Percentiles rank a stretch among this genome's conserved stretches.
Conservation (phyloP, 2,113 vertebrate species). For the Chaetorhynchus papuensis region DNA sequence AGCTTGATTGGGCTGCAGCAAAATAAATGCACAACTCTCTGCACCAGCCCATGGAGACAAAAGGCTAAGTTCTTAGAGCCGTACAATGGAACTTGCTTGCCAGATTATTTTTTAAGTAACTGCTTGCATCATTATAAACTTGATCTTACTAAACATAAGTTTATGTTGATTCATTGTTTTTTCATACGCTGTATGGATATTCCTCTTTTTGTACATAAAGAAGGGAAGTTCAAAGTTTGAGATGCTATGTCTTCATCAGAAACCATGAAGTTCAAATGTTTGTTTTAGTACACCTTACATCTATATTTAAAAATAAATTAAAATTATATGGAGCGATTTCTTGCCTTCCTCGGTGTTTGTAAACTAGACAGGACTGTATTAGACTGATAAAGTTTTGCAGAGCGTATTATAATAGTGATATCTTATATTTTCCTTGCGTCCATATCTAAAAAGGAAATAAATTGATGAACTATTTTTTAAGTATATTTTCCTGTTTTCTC, state of each 20-base stretch:
- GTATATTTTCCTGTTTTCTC: not conserved
- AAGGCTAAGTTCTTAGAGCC: not conserved
- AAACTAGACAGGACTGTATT: not conserved
- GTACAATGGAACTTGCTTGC: not conserved
- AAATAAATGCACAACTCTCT: not conserved
- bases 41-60: not conserved
- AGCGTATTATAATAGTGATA: not conserved
- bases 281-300: not conserved
- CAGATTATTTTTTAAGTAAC: not conserved
- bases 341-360: not conserved
- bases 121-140: not conserved
- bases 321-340: not conserved
- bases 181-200: not conserved
- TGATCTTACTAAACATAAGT: not conserved
- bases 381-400: not conserved
- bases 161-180: not conserved
- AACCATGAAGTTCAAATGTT: not conserved
- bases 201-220: not conserved
- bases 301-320: not conserved
- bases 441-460: not conserved
- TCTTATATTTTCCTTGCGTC: not conserved
- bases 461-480: not conserved
- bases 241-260: not conserved
- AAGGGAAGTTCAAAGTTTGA: not conserved
- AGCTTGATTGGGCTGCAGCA: not conserved